Evolutionary conservation across 2,888 invertebrate species (phyloP).

Genomic region (Hybos culiciformis): DNA sequence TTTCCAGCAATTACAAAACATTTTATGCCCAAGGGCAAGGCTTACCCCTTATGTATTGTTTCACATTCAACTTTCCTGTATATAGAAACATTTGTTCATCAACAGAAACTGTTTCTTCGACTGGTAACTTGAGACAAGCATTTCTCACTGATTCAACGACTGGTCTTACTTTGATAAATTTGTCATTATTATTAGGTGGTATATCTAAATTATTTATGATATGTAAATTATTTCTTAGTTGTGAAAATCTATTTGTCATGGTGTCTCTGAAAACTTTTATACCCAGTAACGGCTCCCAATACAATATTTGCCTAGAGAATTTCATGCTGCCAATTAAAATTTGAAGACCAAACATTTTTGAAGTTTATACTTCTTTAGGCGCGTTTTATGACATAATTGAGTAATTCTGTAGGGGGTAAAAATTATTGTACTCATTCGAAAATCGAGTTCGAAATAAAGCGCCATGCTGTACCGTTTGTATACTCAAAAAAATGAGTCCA

Average conservation of each 20-base stretch:
- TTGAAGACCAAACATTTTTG: neutral
- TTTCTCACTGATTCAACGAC: neutral
- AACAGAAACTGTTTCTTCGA: neutral
- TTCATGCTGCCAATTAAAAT: neutral
- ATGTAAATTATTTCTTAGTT: neutral
- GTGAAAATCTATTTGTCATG: neutral
- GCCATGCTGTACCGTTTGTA: too few relatives aligned
- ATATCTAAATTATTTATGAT: neutral
- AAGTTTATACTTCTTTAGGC: too few relatives aligned
- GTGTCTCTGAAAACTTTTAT: neutral
- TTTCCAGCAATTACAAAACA: conserved; percentile 19
- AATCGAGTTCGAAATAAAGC: too few relatives aligned
- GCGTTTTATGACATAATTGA: too few relatives aligned
- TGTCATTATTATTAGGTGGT: neutral
- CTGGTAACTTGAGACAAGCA: neutral
- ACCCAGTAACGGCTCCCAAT: neutral
- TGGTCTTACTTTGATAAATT: neutral
- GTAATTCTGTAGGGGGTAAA: too few relatives aligned
- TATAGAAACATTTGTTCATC: neutral
- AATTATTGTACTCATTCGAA: too few relatives aligned
- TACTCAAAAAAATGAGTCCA: too few relatives aligned
- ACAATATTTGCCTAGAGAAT: neutral
- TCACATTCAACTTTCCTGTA: neutral
- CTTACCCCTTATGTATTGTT: conserved; percentile 4
- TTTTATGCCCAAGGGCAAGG: conserved; percentile 19